These are phyloP conservation scores for Eciton burchellii DNA, from an alignment of 1,140 invertebrate species.

Conservation along the genomic window DNA sequence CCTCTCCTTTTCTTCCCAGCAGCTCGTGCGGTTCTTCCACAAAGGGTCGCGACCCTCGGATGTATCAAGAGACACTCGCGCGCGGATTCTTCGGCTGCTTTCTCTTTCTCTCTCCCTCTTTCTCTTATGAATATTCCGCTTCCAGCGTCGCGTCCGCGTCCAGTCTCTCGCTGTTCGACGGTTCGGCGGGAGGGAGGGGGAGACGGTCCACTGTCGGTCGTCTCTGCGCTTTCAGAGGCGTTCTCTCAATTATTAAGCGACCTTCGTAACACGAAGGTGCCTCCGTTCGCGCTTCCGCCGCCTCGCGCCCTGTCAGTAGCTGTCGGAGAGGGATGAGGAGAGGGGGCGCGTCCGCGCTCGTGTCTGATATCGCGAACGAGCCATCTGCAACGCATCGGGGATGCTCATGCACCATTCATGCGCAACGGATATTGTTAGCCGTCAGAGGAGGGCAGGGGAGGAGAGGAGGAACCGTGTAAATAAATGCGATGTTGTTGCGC, in stretches of 20 bases:
- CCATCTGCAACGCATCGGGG: conserved; percentile 34
- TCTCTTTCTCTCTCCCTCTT: too few relatives aligned
- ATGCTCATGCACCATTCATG: conserved; percentile 39
- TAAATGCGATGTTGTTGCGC: conserved; percentile 26
- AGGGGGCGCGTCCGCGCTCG: neutral
- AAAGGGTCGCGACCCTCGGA: conserved; percentile 65
- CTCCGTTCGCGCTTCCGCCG: neutral
- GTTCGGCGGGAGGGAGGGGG: too few relatives aligned
- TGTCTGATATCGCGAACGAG: neutral
- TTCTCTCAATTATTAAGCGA: conserved; percentile 35
- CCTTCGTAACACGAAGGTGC: neutral
- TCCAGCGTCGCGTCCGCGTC: conserved; percentile 61
- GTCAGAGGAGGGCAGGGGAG: too few relatives aligned
- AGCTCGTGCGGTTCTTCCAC: conserved; percentile 18
- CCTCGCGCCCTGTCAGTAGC: neutral
- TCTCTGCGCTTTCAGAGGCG: conserved; percentile 42
- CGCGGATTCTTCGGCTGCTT: conserved; percentile 68
- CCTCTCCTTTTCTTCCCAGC: neutral
- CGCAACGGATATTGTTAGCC: conserved; percentile 51
- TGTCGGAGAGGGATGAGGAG: neutral
- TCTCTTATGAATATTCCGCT: conserved; percentile 72
- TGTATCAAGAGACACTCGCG: conserved; percentile 73
- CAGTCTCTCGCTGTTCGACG: conserved; percentile 67
- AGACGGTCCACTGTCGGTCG: conserved; percentile 17
- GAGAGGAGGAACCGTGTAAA: conserved; percentile 13